Evolutionary conservation across 2,888 invertebrate species (phyloP), one percentile per base, ranked within the genome.

Genomic region (Xanthorhoe spadicearia): DNA sequence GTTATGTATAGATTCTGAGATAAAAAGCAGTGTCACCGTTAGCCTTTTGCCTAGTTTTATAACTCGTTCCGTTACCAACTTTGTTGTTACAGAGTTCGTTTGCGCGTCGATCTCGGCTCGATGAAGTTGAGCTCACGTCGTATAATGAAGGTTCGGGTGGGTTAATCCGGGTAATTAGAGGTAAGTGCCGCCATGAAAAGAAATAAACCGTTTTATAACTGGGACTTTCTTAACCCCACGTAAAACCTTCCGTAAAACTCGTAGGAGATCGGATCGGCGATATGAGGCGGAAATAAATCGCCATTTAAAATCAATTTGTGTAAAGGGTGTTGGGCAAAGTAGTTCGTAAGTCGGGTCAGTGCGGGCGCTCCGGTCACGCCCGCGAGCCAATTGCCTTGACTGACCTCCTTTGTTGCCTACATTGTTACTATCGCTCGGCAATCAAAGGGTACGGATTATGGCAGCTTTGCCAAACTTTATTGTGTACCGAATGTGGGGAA

Each of bases 221-320:
- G 78, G 79, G 85, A 88, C 87, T 90, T 91, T 88, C 86, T 91
- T 88, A 90, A 89, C 89, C 92, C 91, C 79, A 84, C 84, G 86
- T 89, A 90, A 90, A 90, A 88, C 90, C 88, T 81, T 77, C 86
- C 86, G 90, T 93, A 91, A 92, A 92, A 90, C 89, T 90, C 88
- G 88, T 88, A 89, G 87, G 83, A 92, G 93, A 92, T 92, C 90
- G 92, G 93, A 84, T 88, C 83, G 83, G 83, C 87, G 93, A 93
- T 92, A 93, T 93, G 93, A 83, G 89, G 87, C 91, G 91, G 93
- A 93, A 92, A 92, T 92, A 92, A 92, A 91, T 92, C 90, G 92
- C 90, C 88, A 89, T 93, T 93, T 93, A 92, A 93, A 93, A 92
- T 92, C 93, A 93, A 93, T 93, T 93, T 93, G 93, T 93, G 92